Evolutionary conservation across 2,888 invertebrate genomes (phyloP).

Genomic region (Epinotia brunnichana): DNA sequence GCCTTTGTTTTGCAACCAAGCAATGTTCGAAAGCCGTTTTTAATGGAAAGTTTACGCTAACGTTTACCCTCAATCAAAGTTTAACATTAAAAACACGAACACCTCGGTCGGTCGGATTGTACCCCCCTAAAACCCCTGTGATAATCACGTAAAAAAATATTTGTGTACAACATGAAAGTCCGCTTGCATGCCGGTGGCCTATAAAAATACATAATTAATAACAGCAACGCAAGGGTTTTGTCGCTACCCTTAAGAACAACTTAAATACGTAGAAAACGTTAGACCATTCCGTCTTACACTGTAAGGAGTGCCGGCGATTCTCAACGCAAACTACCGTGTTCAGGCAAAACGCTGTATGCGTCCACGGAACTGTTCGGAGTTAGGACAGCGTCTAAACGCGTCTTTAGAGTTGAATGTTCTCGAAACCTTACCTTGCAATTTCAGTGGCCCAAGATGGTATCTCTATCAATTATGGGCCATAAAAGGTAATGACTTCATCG

Average conservation of each 20-base stretch:
- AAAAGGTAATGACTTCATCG: slow-evolving; percentile 83
- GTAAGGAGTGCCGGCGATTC: background rate
- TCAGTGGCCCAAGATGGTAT: slow-evolving; percentile 77
- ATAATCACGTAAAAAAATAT: slow-evolving; percentile 55
- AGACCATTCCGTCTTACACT: background rate
- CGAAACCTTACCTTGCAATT: slow-evolving; percentile 79
- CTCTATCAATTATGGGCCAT: slow-evolving; percentile 82
- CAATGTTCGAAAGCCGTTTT: too few relatives aligned
- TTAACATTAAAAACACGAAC: slow-evolving; percentile 11
- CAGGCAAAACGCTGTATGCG: background rate
- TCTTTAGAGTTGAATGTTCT: slow-evolving; percentile 72
- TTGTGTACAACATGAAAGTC: slow-evolving; percentile 62
- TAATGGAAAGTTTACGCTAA: background rate
- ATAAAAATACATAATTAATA: slow-evolving; percentile 79
- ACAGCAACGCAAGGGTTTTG: slow-evolving; percentile 65
- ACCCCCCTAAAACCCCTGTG: slow-evolving; percentile 10
- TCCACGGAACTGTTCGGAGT: background rate
- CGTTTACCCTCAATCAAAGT: background rate
- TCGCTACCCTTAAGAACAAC: slow-evolving; percentile 60
- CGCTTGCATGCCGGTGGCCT: slow-evolving; percentile 67
- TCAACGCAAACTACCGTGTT: background rate
- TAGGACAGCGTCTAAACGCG: slow-evolving; percentile 47
- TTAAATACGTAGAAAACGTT: background rate
- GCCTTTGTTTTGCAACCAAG: too few relatives aligned
- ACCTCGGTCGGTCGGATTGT: background rate